Conservation (phyloP, 2,888 invertebrate genomes). For the Perizoma affinitatum region DNA sequence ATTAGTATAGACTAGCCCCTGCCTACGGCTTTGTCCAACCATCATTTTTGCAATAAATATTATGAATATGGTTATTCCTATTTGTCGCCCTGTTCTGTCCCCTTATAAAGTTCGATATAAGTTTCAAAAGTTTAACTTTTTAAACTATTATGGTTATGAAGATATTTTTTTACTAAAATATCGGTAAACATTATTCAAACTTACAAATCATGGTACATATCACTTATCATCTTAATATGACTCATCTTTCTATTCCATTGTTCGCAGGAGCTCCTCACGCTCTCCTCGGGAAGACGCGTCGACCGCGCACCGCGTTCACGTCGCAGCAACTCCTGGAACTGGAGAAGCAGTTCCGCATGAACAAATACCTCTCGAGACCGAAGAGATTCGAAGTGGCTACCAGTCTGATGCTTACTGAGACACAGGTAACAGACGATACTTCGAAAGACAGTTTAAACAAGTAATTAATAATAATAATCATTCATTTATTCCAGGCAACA, state of each 20-base stretch:
- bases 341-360: constrained; percentile 99
- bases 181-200: neutral
- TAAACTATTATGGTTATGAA: no score
- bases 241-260: constrained; percentile 12
- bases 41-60: no score
- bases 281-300: constrained; percentile 77
- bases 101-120: no score
- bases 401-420: constrained; percentile 98
- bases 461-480: no score
- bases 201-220: neutral
- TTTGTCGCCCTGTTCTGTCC: no score
- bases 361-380: constrained; percentile 98
- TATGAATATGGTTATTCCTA: no score
- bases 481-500: no score
- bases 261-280: constrained; percentile 87
- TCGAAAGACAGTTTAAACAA: no score
- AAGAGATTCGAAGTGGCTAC: constrained; percentile 99
- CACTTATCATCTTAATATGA: neutral
- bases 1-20: no score
- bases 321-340: constrained; percentile 98
- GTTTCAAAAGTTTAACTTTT: no score
- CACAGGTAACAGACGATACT: constrained; percentile 87
- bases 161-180: no score
- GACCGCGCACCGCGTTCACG: constrained; percentile 99
- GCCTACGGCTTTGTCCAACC: no score